These are phyloP conservation scores for Epizoanthus stellaris DNA, from an alignment of 92 coral and sea anemone genomes.

Conservation along the genomic window DNA sequence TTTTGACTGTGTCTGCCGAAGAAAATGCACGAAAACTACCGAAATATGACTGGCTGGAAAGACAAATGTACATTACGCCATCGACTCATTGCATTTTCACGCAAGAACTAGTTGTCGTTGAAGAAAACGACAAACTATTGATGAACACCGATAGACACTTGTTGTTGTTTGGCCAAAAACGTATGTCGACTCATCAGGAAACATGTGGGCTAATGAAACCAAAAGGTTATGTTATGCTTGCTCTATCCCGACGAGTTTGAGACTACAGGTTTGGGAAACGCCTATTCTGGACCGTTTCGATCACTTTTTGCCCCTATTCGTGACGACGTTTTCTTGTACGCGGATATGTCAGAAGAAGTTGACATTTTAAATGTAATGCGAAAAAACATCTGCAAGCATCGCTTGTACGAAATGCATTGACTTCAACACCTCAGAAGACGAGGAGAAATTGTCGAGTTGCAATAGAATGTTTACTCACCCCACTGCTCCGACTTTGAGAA, in stretches of 20 bases:
- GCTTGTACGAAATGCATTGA: conserved; percentile 5
- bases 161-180: conserved; percentile 47
- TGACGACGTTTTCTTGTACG: conserved; percentile 21
- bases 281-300: conserved; percentile 31
- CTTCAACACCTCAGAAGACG: conserved; percentile 25
- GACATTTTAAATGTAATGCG: background rate
- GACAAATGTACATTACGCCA: too few relatives aligned
- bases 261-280: conserved; percentile 16
- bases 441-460: conserved; percentile 34
- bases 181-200: conserved; percentile 46
- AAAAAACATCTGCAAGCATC: background rate
- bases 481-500: conserved; percentile 44
- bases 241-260: conserved; percentile 24
- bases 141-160: conserved; percentile 4
- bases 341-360: conserved; percentile 34
- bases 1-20: too few relatives aligned
- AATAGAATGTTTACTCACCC: conserved; percentile 42
- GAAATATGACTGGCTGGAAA: too few relatives aligned
- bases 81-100: too few relatives aligned
- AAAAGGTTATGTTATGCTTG: conserved; percentile 14
- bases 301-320: conserved; percentile 7
- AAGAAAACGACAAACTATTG: too few relatives aligned
- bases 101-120: too few relatives aligned
- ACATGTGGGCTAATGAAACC: conserved; percentile 57
- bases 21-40: too few relatives aligned